Conservation (phyloP, 1,140 invertebrate species). For the Brachionus rubens region DNA sequence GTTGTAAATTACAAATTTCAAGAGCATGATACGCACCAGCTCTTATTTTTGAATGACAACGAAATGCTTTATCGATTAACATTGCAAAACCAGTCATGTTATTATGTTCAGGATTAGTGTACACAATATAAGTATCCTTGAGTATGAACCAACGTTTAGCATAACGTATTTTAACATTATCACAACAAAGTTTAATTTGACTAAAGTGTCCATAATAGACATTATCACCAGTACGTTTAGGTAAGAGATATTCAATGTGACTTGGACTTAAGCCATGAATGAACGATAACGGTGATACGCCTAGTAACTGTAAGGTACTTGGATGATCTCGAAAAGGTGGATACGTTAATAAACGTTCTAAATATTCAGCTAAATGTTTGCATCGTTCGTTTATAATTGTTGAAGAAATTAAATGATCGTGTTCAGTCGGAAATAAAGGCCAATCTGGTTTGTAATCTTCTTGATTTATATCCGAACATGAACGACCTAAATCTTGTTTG, state of each 20-base stretch:
- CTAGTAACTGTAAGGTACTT: neutral
- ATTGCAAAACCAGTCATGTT: slow-evolving; percentile 21
- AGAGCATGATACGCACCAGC: slow-evolving; percentile 26
- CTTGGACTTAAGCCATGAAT: neutral
- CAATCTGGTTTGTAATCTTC: slow-evolving; percentile 27
- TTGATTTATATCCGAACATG: slow-evolving; percentile 23
- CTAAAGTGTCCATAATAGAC: slow-evolving; percentile 28
- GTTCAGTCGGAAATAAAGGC: slow-evolving; percentile 43
- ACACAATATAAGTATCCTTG: slow-evolving; percentile 41
- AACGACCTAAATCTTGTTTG: slow-evolving; percentile 26
- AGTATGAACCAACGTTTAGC: slow-evolving; percentile 41
- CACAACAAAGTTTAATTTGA: slow-evolving; percentile 39
- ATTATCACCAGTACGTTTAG: slow-evolving; percentile 43
- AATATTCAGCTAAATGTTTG: slow-evolving; percentile 27
- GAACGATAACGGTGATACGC: slow-evolving; percentile 29
- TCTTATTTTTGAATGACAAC: neutral
- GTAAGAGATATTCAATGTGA: neutral
- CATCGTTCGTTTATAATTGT: slow-evolving; percentile 14
- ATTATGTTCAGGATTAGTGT: neutral
- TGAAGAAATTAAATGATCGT: slow-evolving; percentile 27
- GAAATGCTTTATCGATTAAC: slow-evolving; percentile 38
- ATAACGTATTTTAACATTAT: slow-evolving; percentile 9
- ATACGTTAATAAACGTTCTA: slow-evolving; percentile 20
- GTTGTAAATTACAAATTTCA: slow-evolving; percentile 40
- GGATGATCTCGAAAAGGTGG: slow-evolving; percentile 39